Base-by-base conservation (phyloP, 2,113 vertebrate species). In the Saccopteryx leptura region DNA sequence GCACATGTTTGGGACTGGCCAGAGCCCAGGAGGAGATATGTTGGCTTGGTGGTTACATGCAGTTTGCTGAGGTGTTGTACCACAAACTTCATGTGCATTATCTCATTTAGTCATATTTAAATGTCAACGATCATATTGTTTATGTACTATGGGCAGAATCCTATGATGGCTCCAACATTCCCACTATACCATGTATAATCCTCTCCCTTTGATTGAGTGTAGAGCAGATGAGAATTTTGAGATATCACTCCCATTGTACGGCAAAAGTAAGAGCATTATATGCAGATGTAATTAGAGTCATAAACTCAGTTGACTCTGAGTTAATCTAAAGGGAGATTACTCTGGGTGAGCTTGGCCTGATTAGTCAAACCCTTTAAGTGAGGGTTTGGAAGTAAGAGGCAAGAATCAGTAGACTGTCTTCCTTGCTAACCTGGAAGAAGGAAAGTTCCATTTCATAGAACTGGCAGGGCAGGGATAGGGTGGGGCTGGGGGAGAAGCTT, bases 161-260 rank as follows among this genome's bases (percentile, higher is more conserved):
- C 21, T 31, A 63, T 50, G 24, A n/a, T 14, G 17, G 12, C 52
- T 63, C 46, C 54, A 19, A 54, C 61, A 23, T 31, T 17, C 13
- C 56, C 60, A 12, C 1, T 3, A 26, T 1, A 24, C 2, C 21
- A 10, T 5, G 8, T 7, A 9, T 3, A 2, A 50, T 58, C 12
- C 6, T n/a, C 2, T 18, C 18, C 17, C 24, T 58, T 31, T 10
- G 4, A 10, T 8, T 2, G 24, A 66, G 46, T 69, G n/a, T 9
- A 88, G 56, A 61, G n/a, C 1, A 10, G 12, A 3, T 31, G 79
- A 74, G 33, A 33, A 7, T 31, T 33, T n/a, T 61, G 61, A 19
- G 46, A 10, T 58, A 11, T n/a, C 12, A 1, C 19, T 79, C 17
- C 11, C 48, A 52, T 10, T 48, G 8, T 14, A 11, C 14, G 5